phyloP scores from a whole-genome alignment of 2,797 vertebrate genomes.

The Menidia menidia region DNA sequence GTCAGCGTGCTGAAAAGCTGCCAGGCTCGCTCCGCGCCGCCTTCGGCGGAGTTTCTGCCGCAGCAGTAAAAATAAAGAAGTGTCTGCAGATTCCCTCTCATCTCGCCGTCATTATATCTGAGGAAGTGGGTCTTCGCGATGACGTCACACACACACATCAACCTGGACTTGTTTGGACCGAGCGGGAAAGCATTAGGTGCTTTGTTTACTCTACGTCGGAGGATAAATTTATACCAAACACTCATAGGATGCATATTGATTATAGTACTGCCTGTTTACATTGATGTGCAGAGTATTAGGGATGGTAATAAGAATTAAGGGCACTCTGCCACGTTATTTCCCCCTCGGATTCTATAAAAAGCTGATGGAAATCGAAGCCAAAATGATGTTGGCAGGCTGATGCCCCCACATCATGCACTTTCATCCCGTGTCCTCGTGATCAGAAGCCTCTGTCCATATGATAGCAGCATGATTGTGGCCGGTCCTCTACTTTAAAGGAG shows the following conservation, averaged over 20 bases:
- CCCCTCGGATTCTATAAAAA: constrained; percentile 38
- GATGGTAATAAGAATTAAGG: constrained; percentile 39
- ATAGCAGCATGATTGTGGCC: too few species aligned
- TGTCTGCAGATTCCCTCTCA: constrained; percentile 49
- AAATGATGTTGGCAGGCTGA: not conserved
- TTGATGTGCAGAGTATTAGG: constrained; percentile 38
- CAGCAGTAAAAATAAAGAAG: constrained; percentile 49
- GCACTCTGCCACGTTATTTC: constrained; percentile 45
- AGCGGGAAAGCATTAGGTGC: constrained; percentile 25
- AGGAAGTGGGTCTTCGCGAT: constrained; percentile 13
- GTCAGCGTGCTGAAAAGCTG: constrained; percentile 53
- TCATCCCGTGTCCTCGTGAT: not conserved
- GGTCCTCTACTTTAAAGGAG: too few species aligned
- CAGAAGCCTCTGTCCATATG: too few species aligned
- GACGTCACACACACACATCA: not conserved
- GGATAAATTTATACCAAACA: not conserved
- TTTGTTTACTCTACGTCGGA: constrained; percentile 17
- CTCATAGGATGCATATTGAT: constrained; percentile 36
- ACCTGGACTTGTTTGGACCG: constrained; percentile 6
- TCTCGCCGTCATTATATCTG: constrained; percentile 42
- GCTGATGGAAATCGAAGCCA: constrained; percentile 40
- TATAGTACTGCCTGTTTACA: constrained; percentile 24
- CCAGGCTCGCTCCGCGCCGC: constrained; percentile 27
- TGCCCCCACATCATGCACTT: not conserved
- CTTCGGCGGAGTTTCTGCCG: constrained; percentile 32